Base-by-base conservation (phyloP, 2,797 vertebrate species). In the Coilia nasus region DNA sequence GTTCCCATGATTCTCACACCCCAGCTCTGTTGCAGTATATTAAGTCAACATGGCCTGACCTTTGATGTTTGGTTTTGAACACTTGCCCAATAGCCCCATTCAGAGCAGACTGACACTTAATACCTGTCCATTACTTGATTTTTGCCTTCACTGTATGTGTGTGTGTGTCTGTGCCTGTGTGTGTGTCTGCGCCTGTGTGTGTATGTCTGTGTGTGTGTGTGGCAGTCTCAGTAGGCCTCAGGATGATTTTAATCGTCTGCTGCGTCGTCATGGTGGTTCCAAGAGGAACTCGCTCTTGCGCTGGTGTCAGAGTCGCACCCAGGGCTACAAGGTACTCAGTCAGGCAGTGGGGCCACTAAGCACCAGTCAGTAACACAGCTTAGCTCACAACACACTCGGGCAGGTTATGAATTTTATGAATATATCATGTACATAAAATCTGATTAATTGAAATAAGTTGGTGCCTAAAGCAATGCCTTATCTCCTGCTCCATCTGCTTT, bases 221-320 rank as follows among this genome's bases (percentile, higher is more conserved):
- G 17, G 12, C n/a, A 46, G 28, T 81, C 23, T 83, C 59, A 84
- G 89, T 88, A 96, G 96, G 88, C 91, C 93, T 81, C 95, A 93
- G 89, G 96, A 96, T 86, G 95, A 95, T 83, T 94, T 96, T 84
- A 95, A 92, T 85, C 88, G 93, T 54, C 93, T 96, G 87, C 90
- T 96, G 86, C 95, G 95, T 85, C 96, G 95, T 81, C 96, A 96
- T 3, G 96, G 96, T 71, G 95, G 96, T 83, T 97, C 96, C 0
- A 97, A 96, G 85, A 93, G 96, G 82, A 97, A 97, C 88, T 95
- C 96, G 0, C 92, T 97, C 82, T 94, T 97, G 60, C 95, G 94
- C 86, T 97, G 96, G 96, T 96, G 95, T 90, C 96, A 97, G 91
- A 94, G 90, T 88, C 93, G 93, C 87, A 96, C 96, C 5, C 93